These are phyloP conservation scores for Numenius phaeopus DNA, from an alignment of 2,797 vertebrate genomes.

Conservation along the genomic window DNA sequence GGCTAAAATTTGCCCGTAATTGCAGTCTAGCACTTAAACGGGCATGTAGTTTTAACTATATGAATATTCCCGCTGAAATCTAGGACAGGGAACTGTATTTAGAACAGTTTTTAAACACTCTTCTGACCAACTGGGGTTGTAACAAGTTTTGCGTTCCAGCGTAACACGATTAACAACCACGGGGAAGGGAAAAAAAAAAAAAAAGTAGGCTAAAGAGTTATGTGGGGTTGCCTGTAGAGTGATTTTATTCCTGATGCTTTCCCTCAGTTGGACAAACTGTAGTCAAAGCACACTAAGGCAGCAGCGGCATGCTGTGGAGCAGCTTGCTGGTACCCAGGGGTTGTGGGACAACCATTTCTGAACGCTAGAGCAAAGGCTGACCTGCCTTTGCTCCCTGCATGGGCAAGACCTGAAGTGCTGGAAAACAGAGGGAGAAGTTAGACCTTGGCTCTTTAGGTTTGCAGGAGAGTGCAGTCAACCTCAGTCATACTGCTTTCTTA, in stretches of 20 bases:
- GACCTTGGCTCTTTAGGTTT: not conserved
- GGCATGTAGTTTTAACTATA: not conserved
- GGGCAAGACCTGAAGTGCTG: not conserved
- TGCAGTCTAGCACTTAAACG: not conserved
- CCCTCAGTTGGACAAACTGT: not conserved
- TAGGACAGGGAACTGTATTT: not conserved
- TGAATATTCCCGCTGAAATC: not conserved
- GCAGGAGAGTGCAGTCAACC: not conserved
- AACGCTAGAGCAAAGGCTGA: not conserved
- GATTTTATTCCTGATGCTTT: not conserved
- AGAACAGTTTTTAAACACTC: constrained; percentile 11
- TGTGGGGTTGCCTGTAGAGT: not conserved
- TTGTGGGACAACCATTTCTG: not conserved
- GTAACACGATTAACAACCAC: not conserved
- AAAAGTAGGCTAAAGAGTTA: not conserved
- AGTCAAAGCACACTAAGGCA: not conserved
- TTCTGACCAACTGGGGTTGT: not conserved
- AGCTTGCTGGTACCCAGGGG: not conserved
- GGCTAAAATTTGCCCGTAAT: not conserved
- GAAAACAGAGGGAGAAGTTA: not conserved
- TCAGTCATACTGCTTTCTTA: not conserved
- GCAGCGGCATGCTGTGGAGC: not conserved
- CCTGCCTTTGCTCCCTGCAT: not conserved
- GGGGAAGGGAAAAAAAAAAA: not conserved
- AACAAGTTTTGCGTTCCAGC: not conserved